Conservation (phyloP, 92 coral and sea anemone genomes). For the Porites divaricata region DNA sequence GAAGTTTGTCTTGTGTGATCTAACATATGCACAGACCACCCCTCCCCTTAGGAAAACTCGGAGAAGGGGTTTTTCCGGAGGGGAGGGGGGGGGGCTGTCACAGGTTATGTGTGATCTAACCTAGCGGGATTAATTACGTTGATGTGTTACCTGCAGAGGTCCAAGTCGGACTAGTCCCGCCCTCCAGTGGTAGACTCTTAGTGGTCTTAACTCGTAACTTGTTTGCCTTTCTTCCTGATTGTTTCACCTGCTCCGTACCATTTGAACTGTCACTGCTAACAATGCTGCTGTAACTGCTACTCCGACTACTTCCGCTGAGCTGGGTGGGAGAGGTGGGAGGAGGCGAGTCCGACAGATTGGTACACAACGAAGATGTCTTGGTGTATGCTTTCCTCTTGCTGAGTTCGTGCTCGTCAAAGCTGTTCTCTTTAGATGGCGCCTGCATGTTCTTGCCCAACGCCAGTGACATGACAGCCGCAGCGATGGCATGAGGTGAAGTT, state of each 20-base stretch:
- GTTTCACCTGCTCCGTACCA: slow-evolving; percentile 73
- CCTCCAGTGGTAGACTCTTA: slow-evolving; percentile 74
- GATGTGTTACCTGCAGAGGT: slow-evolving; percentile 30
- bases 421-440: slow-evolving; percentile 78
- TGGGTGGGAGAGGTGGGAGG: slow-evolving; percentile 81
- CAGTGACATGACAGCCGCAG: slow-evolving; percentile 89
- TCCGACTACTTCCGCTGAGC: slow-evolving; percentile 95
- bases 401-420: slow-evolving; percentile 70
- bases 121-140: not conserved
- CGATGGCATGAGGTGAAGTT: slow-evolving; percentile 90
- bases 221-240: slow-evolving; percentile 57
- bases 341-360: slow-evolving; percentile 80
- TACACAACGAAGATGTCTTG: slow-evolving; percentile 68
- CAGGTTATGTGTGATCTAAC: not conserved
- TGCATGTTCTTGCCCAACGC: slow-evolving; percentile 92
- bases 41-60: too few species aligned
- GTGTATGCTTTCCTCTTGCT: slow-evolving; percentile 68
- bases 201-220: slow-evolving; percentile 74
- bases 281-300: slow-evolving; percentile 98
- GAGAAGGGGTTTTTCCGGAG: too few species aligned
- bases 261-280: slow-evolving; percentile 91
- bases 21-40: too few species aligned
- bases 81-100: too few species aligned
- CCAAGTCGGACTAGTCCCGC: slow-evolving; percentile 51
- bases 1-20: too few species aligned